phyloP scores from a whole-genome alignment of 2,797 vertebrate species.

The Harpagifer antarcticus region DNA sequence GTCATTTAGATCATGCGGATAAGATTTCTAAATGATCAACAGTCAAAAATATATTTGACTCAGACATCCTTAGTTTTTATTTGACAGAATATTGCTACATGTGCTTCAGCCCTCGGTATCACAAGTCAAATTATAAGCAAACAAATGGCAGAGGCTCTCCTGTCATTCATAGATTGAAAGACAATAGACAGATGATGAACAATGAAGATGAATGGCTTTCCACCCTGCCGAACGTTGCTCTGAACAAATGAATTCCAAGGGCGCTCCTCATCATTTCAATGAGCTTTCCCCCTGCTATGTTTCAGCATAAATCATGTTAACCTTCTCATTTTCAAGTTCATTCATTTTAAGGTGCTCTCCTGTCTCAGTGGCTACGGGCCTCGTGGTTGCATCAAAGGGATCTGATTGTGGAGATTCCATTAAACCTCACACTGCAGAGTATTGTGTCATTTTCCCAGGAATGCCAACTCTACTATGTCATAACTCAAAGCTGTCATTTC shows the following conservation, averaged over 20 bases:
- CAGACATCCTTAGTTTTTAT: constrained; percentile 16
- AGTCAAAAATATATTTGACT: constrained; percentile 14
- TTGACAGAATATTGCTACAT: constrained; percentile 45
- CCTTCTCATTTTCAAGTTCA: constrained; percentile 85
- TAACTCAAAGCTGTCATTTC: constrained; percentile 68
- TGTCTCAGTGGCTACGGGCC: constrained; percentile 50
- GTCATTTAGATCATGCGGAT: constrained; percentile 1
- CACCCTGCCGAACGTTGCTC: constrained; percentile 44
- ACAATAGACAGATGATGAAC: constrained; percentile 76
- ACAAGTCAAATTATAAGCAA: constrained; percentile 51
- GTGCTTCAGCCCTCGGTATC: constrained; percentile 38
- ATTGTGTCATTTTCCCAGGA: constrained; percentile 66
- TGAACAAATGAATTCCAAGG: constrained; percentile 80
- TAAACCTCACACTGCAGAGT: constrained; percentile 74
- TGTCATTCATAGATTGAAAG: constrained; percentile 64
- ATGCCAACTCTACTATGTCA: constrained; percentile 67
- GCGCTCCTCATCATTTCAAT: constrained; percentile 80
- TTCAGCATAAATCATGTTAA: constrained; percentile 84
- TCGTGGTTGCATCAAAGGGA: constrained; percentile 62
- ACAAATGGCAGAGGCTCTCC: constrained; percentile 44
- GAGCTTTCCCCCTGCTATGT: constrained; percentile 61
- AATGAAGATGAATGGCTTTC: constrained; percentile 74
- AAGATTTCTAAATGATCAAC: constrained; percentile 4
- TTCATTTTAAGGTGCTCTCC: constrained; percentile 81
- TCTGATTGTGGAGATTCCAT: constrained; percentile 76